Conservation (phyloP, 2,113 vertebrate species). For the Notarius lentiginosus region DNA sequence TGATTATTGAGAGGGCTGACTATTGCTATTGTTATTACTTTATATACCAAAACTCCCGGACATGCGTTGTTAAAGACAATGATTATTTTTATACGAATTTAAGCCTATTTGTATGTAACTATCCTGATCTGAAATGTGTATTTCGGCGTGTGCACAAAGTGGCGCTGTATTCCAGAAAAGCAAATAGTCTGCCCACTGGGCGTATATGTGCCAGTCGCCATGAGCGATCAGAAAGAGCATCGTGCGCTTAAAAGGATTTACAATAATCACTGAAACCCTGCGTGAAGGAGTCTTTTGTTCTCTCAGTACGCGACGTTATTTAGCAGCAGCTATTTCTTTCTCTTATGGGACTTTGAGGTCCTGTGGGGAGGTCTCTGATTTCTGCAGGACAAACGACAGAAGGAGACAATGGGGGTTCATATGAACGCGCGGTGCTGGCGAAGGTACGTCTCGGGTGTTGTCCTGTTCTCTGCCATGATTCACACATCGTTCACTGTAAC, state of each 20-base stretch:
- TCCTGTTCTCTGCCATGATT: too few relatives aligned
- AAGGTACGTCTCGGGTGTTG: slow-evolving; percentile 55
- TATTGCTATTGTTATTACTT: not conserved
- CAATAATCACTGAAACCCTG: too few relatives aligned
- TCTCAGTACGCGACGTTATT: not conserved
- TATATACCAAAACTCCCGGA: too few relatives aligned
- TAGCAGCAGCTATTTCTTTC: not conserved
- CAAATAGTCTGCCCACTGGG: not conserved
- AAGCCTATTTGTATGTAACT: not conserved
- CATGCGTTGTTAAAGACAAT: not conserved
- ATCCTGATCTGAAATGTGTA: slow-evolving; percentile 51
- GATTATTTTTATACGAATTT: not conserved
- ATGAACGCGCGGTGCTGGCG: not conserved
- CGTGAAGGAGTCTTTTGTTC: not conserved
- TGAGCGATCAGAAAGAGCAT: not conserved
- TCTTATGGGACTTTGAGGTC: not conserved
- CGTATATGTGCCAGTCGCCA: not conserved
- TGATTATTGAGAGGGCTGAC: not conserved
- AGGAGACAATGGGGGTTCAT: slow-evolving; percentile 46
- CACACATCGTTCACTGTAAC: slow-evolving; percentile 12
- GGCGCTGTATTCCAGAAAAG: slow-evolving; percentile 56
- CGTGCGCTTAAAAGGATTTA: not conserved
- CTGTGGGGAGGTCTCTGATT: not conserved
- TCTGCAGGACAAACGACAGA: not conserved
- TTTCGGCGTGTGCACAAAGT: slow-evolving; percentile 25